Percentiles rank a stretch among this genome's conserved stretches.
Evolutionary conservation across 2,113 vertebrate species (phyloP).

Genomic region (Paralichthys olivaceus): DNA sequence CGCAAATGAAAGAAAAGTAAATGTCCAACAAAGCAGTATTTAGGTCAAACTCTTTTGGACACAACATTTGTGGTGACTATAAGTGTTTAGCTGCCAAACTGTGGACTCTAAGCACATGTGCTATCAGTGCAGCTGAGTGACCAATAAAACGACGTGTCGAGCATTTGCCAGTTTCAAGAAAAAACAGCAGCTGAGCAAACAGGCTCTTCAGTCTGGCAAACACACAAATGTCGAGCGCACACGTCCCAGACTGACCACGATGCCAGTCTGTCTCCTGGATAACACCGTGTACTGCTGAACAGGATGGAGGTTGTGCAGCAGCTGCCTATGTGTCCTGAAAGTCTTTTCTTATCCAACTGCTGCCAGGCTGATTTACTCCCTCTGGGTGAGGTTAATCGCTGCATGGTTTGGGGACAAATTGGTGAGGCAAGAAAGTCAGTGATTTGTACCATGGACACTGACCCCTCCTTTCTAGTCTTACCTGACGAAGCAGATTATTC

Average conservation of each 20-base stretch:
- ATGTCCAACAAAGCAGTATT: constrained; percentile 8
- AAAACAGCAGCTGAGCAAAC: constrained; percentile 70
- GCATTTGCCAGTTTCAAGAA: constrained; percentile 49
- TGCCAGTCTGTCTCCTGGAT: constrained; percentile 43
- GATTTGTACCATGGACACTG: constrained; percentile 25
- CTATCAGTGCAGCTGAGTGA: constrained; percentile 35
- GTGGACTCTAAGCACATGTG: constrained; percentile 50
- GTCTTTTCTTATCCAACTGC: constrained; percentile 7
- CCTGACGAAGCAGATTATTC: constrained; percentile 42
- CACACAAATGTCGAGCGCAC: constrained; percentile 43
- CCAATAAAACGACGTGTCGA: constrained; percentile 43
- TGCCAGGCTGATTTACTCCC: constrained; percentile 55
- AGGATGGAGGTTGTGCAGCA: constrained; percentile 35
- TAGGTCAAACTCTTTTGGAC: constrained; percentile 24
- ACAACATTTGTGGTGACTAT: constrained; percentile 6
- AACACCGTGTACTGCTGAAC: constrained; percentile 34
- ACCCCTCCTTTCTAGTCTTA: constrained; percentile 26
- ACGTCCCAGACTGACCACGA: constrained; percentile 49
- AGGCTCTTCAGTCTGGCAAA: constrained; percentile 58
- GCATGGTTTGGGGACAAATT: constrained; percentile 34
- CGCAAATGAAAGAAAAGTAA: neutral
- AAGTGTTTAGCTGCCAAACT: constrained; percentile 32
- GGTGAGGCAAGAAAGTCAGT: constrained; percentile 33
- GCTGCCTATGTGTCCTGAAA: constrained; percentile 32
- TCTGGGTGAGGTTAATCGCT: constrained; percentile 50